A percentile compares a stretch with the other conserved stretches of the same genome.
Conservation (phyloP, 2,797 vertebrate genomes). For the Gila robusta region DNA sequence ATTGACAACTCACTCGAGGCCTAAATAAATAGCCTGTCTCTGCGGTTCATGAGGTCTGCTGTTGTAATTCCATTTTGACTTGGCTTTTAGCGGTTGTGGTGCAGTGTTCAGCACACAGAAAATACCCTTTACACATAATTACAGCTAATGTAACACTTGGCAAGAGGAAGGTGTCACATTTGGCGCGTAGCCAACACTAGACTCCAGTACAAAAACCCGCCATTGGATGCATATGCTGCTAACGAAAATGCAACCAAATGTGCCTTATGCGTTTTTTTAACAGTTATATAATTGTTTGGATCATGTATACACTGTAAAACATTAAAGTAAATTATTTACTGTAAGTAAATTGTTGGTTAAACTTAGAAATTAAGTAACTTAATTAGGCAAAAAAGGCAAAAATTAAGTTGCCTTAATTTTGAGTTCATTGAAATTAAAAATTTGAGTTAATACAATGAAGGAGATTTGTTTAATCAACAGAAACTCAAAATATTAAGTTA, state of each 20-base stretch:
- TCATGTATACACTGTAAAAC: background rate
- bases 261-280: background rate
- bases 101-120: slow-evolving; percentile 53
- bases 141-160: slow-evolving; percentile 65
- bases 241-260: background rate
- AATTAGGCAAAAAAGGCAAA: too few relatives aligned
- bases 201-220: slow-evolving; percentile 26
- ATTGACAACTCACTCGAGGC: background rate
- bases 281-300: background rate
- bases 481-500: too few relatives aligned
- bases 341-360: too few relatives aligned
- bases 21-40: slow-evolving; percentile 9
- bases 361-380: too few relatives aligned
- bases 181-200: slow-evolving; percentile 57
- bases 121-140: slow-evolving; percentile 63
- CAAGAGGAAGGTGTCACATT: slow-evolving; percentile 58
- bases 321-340: too few relatives aligned
- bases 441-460: too few relatives aligned
- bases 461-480: too few relatives aligned
- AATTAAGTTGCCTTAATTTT: too few relatives aligned
- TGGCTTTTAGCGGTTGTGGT: slow-evolving; percentile 42
- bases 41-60: slow-evolving; percentile 15
- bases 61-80: slow-evolving; percentile 56
- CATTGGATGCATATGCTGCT: background rate
- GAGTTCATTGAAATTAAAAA: too few relatives aligned